Evolutionary conservation across 2,888 invertebrate species (phyloP), one percentile per base, ranked within the genome.

Genomic region (Oligia latruncula): DNA sequence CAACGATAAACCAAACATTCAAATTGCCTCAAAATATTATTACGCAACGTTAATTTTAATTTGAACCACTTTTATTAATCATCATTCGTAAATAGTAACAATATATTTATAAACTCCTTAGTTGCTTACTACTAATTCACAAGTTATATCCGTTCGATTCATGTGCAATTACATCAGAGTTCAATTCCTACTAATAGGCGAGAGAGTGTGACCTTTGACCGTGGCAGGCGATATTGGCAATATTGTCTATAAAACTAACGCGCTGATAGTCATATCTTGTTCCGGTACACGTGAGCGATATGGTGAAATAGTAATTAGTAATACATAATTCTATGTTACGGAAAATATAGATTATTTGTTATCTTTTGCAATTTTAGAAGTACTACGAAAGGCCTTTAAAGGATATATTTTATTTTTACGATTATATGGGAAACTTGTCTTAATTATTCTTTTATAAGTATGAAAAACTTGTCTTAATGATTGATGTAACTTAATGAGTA

Each of bases 241-340:
- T 13, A 49, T 49, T 13, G 13, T 75, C 75, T 76, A 55, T 66
- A 66, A 80, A 35, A 64, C 75, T 17, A 68, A 71, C 43, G 40
- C n/a, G 49, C 66, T 52, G 76, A 75, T 77, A 79, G 23, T 11
- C 15, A 70, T 83, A 74, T 70, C 71, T 72, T 67, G 74, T 79
- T 81, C 60, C 78, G 43, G n/a, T 49, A 65, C 83, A 85, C 74
- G 80, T 80, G 88, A 71, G n/a, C 13, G 55, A 84, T 68, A 72
- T 68, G 17, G 29, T 68, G n/a, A 70, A 77, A 83, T 83, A 74
- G 17, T 49, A 49, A 71, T 65, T 52, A 66, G 29, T 60, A 11
- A n/a, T 35, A 79, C 81, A 71, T 35, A 35, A 43, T 11, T 9
- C 1, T 52, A 4, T 0, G 17, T 66, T n/a, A 43, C 58, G n/a